phyloP scores from a whole-genome alignment of 2,888 invertebrate species.

The Coelinius sp. region DNA sequence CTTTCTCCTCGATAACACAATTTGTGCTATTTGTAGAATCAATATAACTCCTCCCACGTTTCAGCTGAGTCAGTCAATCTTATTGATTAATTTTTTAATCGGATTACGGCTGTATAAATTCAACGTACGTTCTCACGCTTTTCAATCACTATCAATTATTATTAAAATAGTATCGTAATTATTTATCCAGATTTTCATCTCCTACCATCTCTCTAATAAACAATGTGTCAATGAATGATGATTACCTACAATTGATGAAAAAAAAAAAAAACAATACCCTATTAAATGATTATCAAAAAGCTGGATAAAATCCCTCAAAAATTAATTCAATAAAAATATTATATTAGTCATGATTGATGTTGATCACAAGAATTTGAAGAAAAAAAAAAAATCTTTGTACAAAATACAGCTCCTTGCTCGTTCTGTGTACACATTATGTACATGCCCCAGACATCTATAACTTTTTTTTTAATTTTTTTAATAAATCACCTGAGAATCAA shows the following conservation, averaged over 20 bases:
- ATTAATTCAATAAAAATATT: too few relatives aligned
- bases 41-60: too few relatives aligned
- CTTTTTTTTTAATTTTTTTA: too few relatives aligned
- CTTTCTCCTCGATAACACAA: not conserved
- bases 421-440: slow-evolving; percentile 55
- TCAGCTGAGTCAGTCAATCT: not conserved
- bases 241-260: not conserved
- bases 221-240: not conserved
- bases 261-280: too few relatives aligned
- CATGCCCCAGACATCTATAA: slow-evolving; percentile 56
- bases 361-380: too few relatives aligned
- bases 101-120: slow-evolving; percentile 37
- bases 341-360: too few relatives aligned
- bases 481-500: too few relatives aligned
- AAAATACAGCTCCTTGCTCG: slow-evolving; percentile 67
- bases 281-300: too few relatives aligned
- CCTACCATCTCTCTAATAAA: not conserved
- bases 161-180: not conserved
- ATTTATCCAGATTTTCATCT: not conserved
- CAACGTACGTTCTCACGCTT: slow-evolving; percentile 31
- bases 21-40: too few relatives aligned
- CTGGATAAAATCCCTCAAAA: too few relatives aligned
- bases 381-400: slow-evolving; percentile 63
- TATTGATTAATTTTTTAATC: not conserved
- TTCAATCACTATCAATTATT: slow-evolving; percentile 1